Conservation (phyloP, 2,797 vertebrate genomes). For the Paratrypauchen microcephalus region DNA sequence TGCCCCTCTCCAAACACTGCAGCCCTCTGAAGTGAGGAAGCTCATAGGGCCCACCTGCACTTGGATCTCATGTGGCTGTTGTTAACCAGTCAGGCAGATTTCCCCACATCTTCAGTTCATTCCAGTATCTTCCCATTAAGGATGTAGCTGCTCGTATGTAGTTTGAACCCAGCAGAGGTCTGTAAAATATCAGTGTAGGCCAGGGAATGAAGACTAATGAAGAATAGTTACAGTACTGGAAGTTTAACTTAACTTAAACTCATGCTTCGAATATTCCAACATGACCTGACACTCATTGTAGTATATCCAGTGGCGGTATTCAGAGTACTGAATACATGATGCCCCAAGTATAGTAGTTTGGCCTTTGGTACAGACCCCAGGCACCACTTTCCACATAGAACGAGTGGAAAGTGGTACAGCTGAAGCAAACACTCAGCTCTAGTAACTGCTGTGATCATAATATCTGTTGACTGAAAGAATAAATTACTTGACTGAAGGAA, state of each 20-base stretch:
- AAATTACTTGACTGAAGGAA: background rate
- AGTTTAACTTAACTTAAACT: slow-evolving; percentile 2
- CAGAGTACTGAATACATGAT: slow-evolving; percentile 63
- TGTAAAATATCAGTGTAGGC: slow-evolving; percentile 20
- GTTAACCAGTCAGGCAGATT: slow-evolving; percentile 27
- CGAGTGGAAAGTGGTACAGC: slow-evolving; percentile 71
- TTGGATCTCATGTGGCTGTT: slow-evolving; percentile 29
- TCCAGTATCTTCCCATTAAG: slow-evolving; percentile 51
- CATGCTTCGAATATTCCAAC: slow-evolving; percentile 53
- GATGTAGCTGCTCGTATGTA: slow-evolving; percentile 42
- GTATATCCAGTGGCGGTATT: slow-evolving; percentile 68
- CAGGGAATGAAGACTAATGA: background rate
- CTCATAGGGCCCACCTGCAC: slow-evolving; percentile 47
- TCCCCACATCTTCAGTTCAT: slow-evolving; percentile 30
- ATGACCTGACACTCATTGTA: slow-evolving; percentile 66
- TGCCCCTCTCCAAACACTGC: slow-evolving; percentile 67
- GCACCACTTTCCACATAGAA: slow-evolving; percentile 55
- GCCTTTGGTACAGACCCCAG: slow-evolving; percentile 68
- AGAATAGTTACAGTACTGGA: background rate
- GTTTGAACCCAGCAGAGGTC: slow-evolving; percentile 49
- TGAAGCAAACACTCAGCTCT: slow-evolving; percentile 59
- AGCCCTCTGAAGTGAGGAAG: slow-evolving; percentile 49
- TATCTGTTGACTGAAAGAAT: slow-evolving; percentile 46
- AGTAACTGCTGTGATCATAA: slow-evolving; percentile 66
- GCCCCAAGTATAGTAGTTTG: slow-evolving; percentile 67